Evolutionary conservation across 2,888 invertebrate genomes (phyloP), one percentile per base, ranked within the genome.

Genomic region (Cyrtodaria siliqua): DNA sequence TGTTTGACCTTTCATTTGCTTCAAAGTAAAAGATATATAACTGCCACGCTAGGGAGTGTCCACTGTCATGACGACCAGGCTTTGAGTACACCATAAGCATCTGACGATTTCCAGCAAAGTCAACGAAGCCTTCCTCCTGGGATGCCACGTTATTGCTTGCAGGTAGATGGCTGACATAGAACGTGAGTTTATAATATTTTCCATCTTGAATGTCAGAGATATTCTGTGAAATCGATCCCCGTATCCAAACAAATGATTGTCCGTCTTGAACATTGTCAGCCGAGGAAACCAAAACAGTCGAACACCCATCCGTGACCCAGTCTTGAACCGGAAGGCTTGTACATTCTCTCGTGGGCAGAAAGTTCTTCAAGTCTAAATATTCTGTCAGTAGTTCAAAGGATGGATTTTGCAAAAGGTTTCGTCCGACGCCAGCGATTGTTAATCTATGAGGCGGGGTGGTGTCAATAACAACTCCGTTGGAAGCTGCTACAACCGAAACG

Each of bases 391-490:
- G 16, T 60, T 60, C 60, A 60, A 60, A 60, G 2, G 60, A 60
- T 27, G 60, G 60, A 14, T 60, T 60, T 4, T 33, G 9, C 0
- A 82, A 16, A 4, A 83, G 29, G 56, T 85, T 83, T 1, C 42
- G 38, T 1, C 63, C 75, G 4, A 42, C n/a, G 50, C 82, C 77
- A 4, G 71, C 38, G 12, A 77, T 61, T 57, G 55, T 49, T 3
- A 69, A 38, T 20, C 69, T 55, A 1, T 38, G 47, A 18, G 87
- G 86, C n/a, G 84, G 74, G 1, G 86, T 77, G 3, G 57, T 67
- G 55, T 87, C 87, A 18, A 86, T 44, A 0, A 55, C 70, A 2
- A 86, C 77, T 9, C 87, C 87, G 63, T 86, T 79, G 9, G 86
- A 86, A n/a, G 79, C 70, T 16, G 52, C 74, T 42, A 72, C 77